These are phyloP conservation scores for Malurus elegans DNA, from an alignment of 2,113 vertebrate species.

Conservation along the genomic window DNA sequence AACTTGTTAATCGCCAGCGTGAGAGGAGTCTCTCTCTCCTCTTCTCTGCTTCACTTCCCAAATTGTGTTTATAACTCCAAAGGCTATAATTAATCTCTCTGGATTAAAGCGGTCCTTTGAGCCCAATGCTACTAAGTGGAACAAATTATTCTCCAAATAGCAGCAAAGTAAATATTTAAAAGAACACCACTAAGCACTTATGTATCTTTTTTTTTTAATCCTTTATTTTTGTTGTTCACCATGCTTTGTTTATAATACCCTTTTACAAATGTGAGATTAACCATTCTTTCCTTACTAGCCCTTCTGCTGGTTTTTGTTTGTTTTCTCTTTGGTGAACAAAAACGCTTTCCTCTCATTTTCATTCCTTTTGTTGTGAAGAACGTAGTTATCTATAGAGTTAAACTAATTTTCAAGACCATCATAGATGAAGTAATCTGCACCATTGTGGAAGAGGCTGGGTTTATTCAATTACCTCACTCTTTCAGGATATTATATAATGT, in stretches of 20 bases:
- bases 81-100: constrained; percentile 65
- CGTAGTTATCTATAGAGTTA: constrained; percentile 25
- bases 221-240: constrained; percentile 32
- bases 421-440: not conserved
- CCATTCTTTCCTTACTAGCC: constrained; percentile 7
- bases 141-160: constrained; percentile 57
- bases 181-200: constrained; percentile 17
- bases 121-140: constrained; percentile 55
- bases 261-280: constrained; percentile 24
- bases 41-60: not conserved
- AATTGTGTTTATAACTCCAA: constrained; percentile 28
- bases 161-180: constrained; percentile 63
- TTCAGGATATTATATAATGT: not conserved
- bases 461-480: not conserved
- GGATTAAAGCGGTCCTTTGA: constrained; percentile 59
- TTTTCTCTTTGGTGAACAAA: not conserved
- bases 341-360: not conserved
- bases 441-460: not conserved
- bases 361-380: constrained; percentile 22
- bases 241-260: constrained; percentile 24
- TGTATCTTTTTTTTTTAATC: not conserved
- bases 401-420: not conserved
- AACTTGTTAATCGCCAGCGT: not conserved
- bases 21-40: not conserved
- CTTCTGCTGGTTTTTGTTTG: not conserved